These are phyloP conservation scores for Urocolius indicus DNA, from an alignment of 2,113 vertebrate species.

Conservation along the genomic window DNA sequence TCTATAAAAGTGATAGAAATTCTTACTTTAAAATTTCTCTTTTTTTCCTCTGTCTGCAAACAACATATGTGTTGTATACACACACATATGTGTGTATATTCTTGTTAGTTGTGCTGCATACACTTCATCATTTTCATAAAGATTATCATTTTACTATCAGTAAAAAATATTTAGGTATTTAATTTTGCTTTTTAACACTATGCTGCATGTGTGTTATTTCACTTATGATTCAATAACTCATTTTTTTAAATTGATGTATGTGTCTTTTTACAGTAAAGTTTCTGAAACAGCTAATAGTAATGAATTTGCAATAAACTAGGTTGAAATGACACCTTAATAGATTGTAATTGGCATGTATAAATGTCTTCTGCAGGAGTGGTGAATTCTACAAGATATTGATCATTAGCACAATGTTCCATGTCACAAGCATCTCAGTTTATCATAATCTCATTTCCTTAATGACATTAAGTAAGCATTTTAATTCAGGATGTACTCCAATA, in stretches of 20 bases:
- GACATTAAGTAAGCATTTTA: conserved; percentile 46
- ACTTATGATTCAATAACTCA: background rate
- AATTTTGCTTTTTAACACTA: background rate
- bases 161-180: background rate
- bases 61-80: too few relatives aligned
- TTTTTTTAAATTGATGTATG: conserved; percentile 24
- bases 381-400: conserved; percentile 65
- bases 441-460: conserved; percentile 65
- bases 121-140: background rate
- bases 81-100: background rate
- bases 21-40: background rate
- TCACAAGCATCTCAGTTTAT: conserved; percentile 65
- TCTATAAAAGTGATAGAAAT: background rate
- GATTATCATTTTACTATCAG: background rate
- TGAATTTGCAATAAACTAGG: conserved; percentile 46
- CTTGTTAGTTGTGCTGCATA: background rate
- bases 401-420: conserved; percentile 67
- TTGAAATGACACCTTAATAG: conserved; percentile 62
- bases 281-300: conserved; percentile 54
- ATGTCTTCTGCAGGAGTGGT: conserved; percentile 44
- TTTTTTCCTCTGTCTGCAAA: background rate
- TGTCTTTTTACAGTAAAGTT: conserved; percentile 12
- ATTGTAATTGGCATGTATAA: conserved; percentile 52
- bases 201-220: background rate
- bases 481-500: conserved; percentile 28